Evolutionary conservation across 2,113 vertebrate species (phyloP).

Genomic region (Piprites chloris): DNA sequence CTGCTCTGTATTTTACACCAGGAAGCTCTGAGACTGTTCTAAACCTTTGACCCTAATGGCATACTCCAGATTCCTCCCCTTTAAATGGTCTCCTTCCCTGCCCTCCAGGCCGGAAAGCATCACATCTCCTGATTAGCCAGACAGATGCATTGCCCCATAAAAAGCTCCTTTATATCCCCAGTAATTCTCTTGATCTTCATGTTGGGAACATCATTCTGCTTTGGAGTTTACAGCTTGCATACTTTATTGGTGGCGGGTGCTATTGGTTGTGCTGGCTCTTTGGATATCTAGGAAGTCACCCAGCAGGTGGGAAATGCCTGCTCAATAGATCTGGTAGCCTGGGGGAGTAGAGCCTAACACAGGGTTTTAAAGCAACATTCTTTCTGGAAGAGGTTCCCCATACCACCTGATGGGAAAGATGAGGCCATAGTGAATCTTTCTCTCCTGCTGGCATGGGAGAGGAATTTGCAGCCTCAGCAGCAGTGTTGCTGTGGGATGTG

Average conservation of each 20-base stretch:
- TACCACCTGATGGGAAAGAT: neutral
- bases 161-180: neutral
- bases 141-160: neutral
- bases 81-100: neutral
- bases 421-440: neutral
- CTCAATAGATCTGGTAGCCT: neutral
- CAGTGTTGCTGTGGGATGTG: neutral
- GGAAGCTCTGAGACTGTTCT: neutral
- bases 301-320: neutral
- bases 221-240: neutral
- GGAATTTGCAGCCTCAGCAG: neutral
- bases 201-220: neutral
- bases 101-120: neutral
- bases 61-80: neutral
- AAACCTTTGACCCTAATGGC: slow-evolving; percentile 1
- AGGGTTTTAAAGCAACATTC: neutral
- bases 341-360: neutral
- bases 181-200: neutral
- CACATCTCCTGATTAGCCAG: neutral
- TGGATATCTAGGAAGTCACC: neutral
- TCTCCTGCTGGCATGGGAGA: neutral
- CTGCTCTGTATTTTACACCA: neutral
- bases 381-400: neutral
- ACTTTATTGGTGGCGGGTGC: neutral
- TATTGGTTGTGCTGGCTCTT: neutral